Percentiles rank a stretch among this genome's conserved stretches.
Conservation (phyloP, 2,797 vertebrate species). For the Gallirallus australis region DNA sequence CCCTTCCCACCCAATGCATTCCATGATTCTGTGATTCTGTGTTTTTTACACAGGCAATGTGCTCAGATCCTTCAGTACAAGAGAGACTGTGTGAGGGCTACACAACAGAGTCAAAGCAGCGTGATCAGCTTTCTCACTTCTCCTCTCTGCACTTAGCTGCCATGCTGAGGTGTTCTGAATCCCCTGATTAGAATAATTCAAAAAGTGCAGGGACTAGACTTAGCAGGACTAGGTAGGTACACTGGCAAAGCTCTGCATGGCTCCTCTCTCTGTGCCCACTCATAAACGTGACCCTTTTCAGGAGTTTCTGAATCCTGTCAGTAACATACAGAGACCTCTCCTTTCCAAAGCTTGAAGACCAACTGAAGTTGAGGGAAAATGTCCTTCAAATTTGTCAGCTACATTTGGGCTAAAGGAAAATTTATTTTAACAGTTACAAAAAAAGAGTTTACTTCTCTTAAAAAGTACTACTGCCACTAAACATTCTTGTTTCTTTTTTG, state of each 20-base stretch:
- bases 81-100: neutral
- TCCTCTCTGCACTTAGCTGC: neutral
- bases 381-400: neutral
- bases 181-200: neutral
- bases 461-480: neutral
- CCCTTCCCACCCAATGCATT: too few species aligned
- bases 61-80: neutral
- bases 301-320: neutral
- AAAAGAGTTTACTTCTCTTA: neutral
- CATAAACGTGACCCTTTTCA: neutral
- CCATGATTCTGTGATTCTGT: too few species aligned
- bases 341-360: neutral
- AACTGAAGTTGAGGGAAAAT: neutral
- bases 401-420: neutral
- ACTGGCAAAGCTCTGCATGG: neutral
- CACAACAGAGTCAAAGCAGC: neutral
- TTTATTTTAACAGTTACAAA: neutral
- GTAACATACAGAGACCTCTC: neutral
- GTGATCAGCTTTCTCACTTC: neutral
- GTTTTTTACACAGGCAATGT: neutral
- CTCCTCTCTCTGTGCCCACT: neutral
- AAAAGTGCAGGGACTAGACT: neutral
- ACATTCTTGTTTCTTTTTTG: too few species aligned
- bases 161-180: neutral
- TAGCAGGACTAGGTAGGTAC: neutral